Conservation (phyloP, 2,113 vertebrate genomes). For the Micromys minutus region DNA sequence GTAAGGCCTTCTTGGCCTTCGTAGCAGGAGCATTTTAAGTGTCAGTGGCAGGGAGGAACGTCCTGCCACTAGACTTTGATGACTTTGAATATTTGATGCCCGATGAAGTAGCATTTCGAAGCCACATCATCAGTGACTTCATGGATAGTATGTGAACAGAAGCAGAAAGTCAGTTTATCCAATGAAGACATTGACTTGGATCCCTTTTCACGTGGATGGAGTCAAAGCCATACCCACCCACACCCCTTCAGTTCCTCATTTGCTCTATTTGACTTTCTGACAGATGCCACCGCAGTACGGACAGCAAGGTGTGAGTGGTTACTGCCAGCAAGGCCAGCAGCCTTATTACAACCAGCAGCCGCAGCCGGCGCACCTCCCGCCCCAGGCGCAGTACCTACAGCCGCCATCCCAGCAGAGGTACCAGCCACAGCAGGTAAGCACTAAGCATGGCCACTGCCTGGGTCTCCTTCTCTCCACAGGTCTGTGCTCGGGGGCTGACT, state of each 20-base stretch:
- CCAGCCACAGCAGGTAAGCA: conserved; percentile 93
- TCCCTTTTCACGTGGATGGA: background rate
- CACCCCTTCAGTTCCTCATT: conserved; percentile 56
- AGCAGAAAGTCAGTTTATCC: background rate
- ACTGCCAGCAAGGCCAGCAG: conserved; percentile 95
- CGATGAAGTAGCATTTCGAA: conserved; percentile 19
- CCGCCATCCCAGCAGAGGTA: conserved; percentile 92
- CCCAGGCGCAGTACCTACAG: conserved; percentile 88
- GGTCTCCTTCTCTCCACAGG: background rate
- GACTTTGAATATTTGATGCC: background rate
- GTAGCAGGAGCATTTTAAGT: background rate
- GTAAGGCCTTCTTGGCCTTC: background rate
- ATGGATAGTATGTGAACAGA: background rate
- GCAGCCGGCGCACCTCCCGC: conserved; percentile 89
- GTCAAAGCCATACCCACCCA: background rate
- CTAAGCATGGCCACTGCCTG: conserved; percentile 73
- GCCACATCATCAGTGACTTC: conserved; percentile 18
- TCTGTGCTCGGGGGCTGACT: background rate
- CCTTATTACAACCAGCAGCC: conserved; percentile 96
- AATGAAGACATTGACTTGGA: background rate
- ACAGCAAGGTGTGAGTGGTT: conserved; percentile 93
- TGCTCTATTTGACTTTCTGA: conserved; percentile 83
- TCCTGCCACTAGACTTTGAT: background rate
- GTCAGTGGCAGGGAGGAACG: background rate
- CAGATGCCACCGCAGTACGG: conserved; percentile 96